Evolutionary conservation across 1,140 invertebrate genomes (phyloP), one percentile per base, ranked within the genome.

Genomic region (Chironomus tepperi): DNA sequence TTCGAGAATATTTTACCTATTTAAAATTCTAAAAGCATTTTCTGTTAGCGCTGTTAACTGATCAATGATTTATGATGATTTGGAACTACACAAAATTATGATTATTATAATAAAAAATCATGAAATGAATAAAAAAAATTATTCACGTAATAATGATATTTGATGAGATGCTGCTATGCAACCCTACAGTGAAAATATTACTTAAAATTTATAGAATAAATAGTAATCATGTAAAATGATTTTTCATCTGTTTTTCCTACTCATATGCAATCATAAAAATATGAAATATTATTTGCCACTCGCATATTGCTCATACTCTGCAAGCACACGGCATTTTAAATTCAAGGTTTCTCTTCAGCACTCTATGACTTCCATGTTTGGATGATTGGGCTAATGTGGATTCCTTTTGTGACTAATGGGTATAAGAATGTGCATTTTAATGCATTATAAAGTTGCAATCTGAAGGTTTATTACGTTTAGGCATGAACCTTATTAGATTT

Each of bases 271-370:
- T 18, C 65, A 70, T 70, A 70, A 70, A 19, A 70, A 57, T n/a
- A 70, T 70, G 65, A 70, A 70, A 70, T 70, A 70, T 70, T 70
- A 21, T 70, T 57, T 57, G 47, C 47, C 47, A 70, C 65, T 18
- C 65, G 65, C 16, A 70, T 8, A 70, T 70, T 19, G 65, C n/a
- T 57, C n/a, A 12, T 57, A 57, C n/a, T 57, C 47, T 12, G n/a
- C 9, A 9, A 18, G 65, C 65, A 10, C 19, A 70, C 65, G 65
- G 18, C 9, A 21, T 10, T 19, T 18, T 67, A 67, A 1, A 19
- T 19, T 19, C 16, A 70, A 70, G 65, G 65, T 19, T 70, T 70
- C 47, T 57, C n/a, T 57, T n/a, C 15, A n/a, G 47, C 24, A 5
- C n/a, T 57, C n/a, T 57, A 57, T n/a, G 47, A 34, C 47, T 57